Conservation (phyloP, 2,113 vertebrate genomes). For the Bos indicus region DNA sequence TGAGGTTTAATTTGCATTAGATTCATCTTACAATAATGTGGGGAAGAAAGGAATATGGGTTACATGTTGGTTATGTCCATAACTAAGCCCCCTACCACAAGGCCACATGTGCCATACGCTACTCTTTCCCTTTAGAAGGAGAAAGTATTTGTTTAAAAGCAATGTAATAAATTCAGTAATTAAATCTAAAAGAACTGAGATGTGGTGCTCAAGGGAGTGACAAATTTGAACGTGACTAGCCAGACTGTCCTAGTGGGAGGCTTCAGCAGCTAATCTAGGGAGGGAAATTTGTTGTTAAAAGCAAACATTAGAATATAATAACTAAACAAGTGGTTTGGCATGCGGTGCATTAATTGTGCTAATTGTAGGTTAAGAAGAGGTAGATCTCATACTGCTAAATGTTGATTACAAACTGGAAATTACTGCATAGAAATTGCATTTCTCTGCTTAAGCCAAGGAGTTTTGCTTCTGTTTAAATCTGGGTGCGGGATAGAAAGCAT, state of each 20-base stretch:
- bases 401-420: slow-evolving; percentile 74
- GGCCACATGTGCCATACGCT: background rate
- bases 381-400: slow-evolving; percentile 66
- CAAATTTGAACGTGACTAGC: background rate
- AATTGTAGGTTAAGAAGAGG: slow-evolving; percentile 76
- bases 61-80: background rate
- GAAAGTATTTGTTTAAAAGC: slow-evolving; percentile 9
- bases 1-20: background rate
- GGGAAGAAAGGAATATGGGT: background rate
- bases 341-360: slow-evolving; percentile 66
- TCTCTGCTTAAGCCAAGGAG: slow-evolving; percentile 58
- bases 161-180: slow-evolving; percentile 27
- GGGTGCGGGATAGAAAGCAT: slow-evolving; percentile 60
- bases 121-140: background rate
- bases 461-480: slow-evolving; percentile 43
- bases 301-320: slow-evolving; percentile 65
- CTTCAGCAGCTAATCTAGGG: slow-evolving; percentile 41
- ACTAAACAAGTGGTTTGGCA: slow-evolving; percentile 69
- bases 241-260: slow-evolving; percentile 13
- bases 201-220: background rate
- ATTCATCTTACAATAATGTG: background rate
- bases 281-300: slow-evolving; percentile 70
- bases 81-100: background rate
- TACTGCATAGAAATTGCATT: slow-evolving; percentile 57
- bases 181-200: slow-evolving; percentile 45